These are phyloP conservation scores for Drosophila sordidapex DNA, from an alignment of 2,888 invertebrate genomes.

Conservation along the genomic window DNA sequence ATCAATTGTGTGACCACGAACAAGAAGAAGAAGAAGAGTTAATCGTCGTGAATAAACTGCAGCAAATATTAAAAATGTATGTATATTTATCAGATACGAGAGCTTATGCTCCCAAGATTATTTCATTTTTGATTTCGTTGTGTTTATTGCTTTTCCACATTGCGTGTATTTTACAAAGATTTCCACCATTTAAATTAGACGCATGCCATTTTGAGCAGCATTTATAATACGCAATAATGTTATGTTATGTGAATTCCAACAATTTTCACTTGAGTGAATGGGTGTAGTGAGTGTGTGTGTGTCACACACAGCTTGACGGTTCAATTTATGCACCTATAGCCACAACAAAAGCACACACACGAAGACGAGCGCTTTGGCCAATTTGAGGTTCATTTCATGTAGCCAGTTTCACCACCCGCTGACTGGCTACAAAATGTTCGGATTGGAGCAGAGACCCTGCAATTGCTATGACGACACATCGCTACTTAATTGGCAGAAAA, in stretches of 20 bases:
- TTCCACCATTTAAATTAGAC: not conserved
- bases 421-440: constrained; percentile 5
- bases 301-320: constrained; percentile 21
- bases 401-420: constrained; percentile 42
- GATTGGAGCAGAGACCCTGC: not conserved
- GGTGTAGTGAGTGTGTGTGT: constrained; percentile 1
- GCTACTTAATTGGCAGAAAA: constrained; percentile 62
- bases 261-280: not conserved
- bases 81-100: fast-evolving
- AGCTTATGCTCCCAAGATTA: not conserved
- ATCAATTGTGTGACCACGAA: too few species aligned
- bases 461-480: constrained; percentile 54
- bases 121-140: not conserved
- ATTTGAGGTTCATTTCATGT: constrained; percentile 46
- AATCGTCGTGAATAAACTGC: too few species aligned
- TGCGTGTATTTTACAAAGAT: too few species aligned
- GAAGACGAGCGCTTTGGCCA: not conserved
- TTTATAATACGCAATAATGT: constrained; percentile 5
- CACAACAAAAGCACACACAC: not conserved
- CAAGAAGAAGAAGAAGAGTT: too few species aligned
- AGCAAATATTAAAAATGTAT: not conserved
- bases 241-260: constrained; percentile 34
- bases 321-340: not conserved
- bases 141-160: not conserved
- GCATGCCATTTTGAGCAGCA: not conserved